phyloP scores from a whole-genome alignment of 2,113 vertebrate species.

The Petrocephalus zakoni region DNA sequence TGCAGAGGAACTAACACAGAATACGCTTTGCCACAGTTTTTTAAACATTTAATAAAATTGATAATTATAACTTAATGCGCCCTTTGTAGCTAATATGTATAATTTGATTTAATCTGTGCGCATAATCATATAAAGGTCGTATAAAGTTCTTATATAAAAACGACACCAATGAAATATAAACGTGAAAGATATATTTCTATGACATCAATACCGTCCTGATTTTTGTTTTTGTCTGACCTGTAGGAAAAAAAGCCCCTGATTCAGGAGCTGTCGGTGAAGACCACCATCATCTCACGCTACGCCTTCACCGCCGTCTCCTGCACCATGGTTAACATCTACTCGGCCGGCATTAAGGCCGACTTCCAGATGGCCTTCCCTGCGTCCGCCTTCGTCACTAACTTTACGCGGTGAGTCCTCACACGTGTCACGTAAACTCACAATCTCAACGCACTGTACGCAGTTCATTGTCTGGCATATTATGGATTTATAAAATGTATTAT shows the following conservation, averaged over 20 bases:
- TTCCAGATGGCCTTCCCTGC: conserved; percentile 84
- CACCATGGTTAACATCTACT: conserved; percentile 79
- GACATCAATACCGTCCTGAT: not conserved
- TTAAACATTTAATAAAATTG: not conserved
- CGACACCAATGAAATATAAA: not conserved
- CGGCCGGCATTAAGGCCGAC: conserved; percentile 65
- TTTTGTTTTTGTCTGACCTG: conserved; percentile 9
- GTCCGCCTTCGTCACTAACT: conserved; percentile 71
- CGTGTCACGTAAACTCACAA: not conserved
- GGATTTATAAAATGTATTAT: not conserved
- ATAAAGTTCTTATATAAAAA: not conserved
- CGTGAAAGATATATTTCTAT: not conserved
- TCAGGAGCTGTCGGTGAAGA: conserved; percentile 79
- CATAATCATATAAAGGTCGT: too few species aligned
- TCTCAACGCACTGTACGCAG: not conserved
- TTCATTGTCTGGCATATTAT: not conserved
- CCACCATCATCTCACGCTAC: conserved; percentile 88
- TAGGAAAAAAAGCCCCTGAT: conserved; percentile 86
- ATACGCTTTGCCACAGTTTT: not conserved
- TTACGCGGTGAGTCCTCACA: conserved; percentile 58
- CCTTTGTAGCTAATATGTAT: not conserved
- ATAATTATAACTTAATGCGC: not conserved
- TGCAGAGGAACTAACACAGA: not conserved
- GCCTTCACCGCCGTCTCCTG: conserved; percentile 87
- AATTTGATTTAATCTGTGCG: not conserved